Evolutionary conservation across 2,113 vertebrate genomes (phyloP).

Genomic region (Myiozetetes cayanensis): DNA sequence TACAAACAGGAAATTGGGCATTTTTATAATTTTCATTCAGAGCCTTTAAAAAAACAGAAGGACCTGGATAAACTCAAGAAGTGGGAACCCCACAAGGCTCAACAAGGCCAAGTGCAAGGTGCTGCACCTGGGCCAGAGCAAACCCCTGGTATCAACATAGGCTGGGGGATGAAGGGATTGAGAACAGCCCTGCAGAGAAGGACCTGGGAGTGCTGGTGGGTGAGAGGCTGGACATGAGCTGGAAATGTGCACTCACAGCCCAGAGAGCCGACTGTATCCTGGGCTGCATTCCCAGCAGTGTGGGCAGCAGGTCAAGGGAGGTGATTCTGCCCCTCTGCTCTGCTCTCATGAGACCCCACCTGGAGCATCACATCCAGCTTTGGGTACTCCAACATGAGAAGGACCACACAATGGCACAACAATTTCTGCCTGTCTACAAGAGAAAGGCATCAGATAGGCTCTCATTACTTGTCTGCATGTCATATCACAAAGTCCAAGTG

Average conservation of each 20-base stretch:
- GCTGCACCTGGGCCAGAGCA: neutral
- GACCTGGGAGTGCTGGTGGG: neutral
- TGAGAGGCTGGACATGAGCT: neutral
- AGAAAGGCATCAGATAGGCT: neutral
- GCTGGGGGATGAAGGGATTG: neutral
- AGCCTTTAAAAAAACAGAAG: neutral
- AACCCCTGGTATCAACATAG: rapidly evolving
- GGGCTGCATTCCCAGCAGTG: neutral
- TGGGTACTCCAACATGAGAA: neutral
- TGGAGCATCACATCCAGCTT: neutral
- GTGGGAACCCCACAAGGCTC: neutral
- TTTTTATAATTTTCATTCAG: neutral
- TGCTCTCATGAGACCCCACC: neutral
- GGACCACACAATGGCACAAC: neutral
- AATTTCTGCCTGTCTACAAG: neutral
- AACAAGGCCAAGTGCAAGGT: neutral
- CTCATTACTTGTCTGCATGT: neutral
- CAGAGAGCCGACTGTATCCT: neutral
- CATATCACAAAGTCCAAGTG: neutral
- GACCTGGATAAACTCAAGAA: neutral
- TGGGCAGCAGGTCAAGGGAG: neutral
- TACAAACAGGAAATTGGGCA: neutral
- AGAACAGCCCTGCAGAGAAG: neutral
- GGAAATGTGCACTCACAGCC: neutral
- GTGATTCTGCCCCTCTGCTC: neutral